Base-by-base conservation (phyloP, 23 tunicate species). In the Trididemnum clinides region DNA sequence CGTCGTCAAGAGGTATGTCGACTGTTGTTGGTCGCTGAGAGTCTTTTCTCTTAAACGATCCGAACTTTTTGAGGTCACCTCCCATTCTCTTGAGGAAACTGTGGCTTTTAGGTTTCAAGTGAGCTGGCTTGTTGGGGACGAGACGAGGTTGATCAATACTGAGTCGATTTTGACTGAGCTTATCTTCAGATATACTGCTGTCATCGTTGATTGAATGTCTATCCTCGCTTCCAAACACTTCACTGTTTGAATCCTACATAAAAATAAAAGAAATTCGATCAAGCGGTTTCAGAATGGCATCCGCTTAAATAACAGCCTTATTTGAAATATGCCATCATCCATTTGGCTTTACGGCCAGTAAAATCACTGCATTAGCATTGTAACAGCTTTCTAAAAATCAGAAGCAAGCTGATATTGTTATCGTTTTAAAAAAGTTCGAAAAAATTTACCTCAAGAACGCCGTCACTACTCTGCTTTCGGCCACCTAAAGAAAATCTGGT, bases 61-160 rank as follows among this genome's bases (percentile, higher is more conserved):
- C 88, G 32, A 90, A 30, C 74, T 86, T 85, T 57, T 74, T 64
- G 29, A 81, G 59, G 51, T 87, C 91, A 34, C 69, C 32, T 3
- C 95, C 85, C 6, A 91, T 87, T 44, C 88, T 64, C 31, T 85
- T 85, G 27, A 89, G 72, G 50, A 89, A 89, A 50, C 92, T 88
- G 65, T 87, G 70, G 32, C 80, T 73, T 82, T 88, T 88, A 2
- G 66, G 65, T 29, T 78, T 78, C 19, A 78, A 51, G 66, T 23
- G 6, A 3, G 50, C 66, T 37, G 35, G 23, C 28, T 33, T 27
- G 35, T 78, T 31, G 2, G 65, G 39, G 10, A 51, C 83, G 10
- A 51, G 26, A 2, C 37, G 27, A 18, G 29, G 58, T 5, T 23
- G 57, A 28, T 74, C 32, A 27, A 37, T 35, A 2, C 57, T 2